phyloP scores from a whole-genome alignment of 2,888 invertebrate species.

The Cryptus viduatorius region DNA sequence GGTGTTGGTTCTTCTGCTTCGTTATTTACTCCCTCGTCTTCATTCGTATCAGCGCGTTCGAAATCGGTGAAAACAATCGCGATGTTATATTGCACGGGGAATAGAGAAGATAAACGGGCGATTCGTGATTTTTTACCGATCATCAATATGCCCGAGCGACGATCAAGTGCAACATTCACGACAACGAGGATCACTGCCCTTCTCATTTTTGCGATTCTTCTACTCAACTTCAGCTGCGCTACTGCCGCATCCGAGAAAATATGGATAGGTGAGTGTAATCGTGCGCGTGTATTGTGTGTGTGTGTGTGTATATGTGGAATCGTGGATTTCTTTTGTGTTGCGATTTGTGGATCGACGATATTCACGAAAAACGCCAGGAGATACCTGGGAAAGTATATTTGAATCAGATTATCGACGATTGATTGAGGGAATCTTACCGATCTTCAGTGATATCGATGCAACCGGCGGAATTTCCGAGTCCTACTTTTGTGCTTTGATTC shows the following conservation, averaged over 20 bases:
- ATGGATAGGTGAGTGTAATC: constrained; percentile 70
- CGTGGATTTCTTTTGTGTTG: constrained; percentile 17
- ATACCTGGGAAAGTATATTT: not conserved
- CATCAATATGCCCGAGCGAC: constrained; percentile 22
- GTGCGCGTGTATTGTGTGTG: constrained; percentile 8
- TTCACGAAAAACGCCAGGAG: not conserved
- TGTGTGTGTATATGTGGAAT: constrained; percentile 15
- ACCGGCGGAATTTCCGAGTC: not conserved
- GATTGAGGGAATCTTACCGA: not conserved
- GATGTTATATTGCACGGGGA: constrained; percentile 7
- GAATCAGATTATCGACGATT: constrained; percentile 4
- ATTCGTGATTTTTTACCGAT: not conserved
- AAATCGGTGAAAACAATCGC: constrained; percentile 27
- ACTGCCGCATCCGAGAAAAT: constrained; percentile 69
- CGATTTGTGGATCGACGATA: not conserved
- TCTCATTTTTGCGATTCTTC: constrained; percentile 65
- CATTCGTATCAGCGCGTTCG: constrained; percentile 26
- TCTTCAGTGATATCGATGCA: too few relatives aligned
- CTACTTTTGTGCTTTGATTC: not conserved
- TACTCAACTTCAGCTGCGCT: constrained; percentile 67
- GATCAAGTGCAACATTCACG: constrained; percentile 11
- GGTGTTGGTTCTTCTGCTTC: constrained; percentile 32
- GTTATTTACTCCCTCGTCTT: constrained; percentile 58
- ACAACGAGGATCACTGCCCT: constrained; percentile 38
- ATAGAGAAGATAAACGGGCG: not conserved